These are phyloP conservation scores for Odontocolon sp. DNA, from an alignment of 2,888 invertebrate species.

Conservation along the genomic window DNA sequence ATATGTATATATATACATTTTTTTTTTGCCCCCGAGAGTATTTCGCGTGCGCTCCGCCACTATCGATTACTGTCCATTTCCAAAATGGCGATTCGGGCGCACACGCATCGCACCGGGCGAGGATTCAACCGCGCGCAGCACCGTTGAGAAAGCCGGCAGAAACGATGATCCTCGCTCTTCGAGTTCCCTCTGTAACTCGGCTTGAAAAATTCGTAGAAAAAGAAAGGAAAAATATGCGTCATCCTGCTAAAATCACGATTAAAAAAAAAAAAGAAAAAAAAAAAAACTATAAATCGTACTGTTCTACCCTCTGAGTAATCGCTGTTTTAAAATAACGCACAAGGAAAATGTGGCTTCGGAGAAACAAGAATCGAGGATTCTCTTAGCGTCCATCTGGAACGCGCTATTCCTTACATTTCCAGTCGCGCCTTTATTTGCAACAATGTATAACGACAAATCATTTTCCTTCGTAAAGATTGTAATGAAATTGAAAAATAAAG, in stretches of 20 bases:
- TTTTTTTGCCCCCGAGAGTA: slow-evolving; percentile 51
- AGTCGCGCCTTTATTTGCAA: neutral
- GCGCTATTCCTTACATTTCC: neutral
- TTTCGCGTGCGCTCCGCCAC: slow-evolving; percentile 68
- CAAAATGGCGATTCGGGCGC: slow-evolving; percentile 76
- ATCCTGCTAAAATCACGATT: neutral
- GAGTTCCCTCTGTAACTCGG: neutral
- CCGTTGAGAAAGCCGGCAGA: slow-evolving; percentile 41
- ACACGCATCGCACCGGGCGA: slow-evolving; percentile 51
- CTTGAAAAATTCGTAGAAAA: neutral
- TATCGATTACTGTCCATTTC: slow-evolving; percentile 77
- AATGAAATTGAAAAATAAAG: too few species aligned
- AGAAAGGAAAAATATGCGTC: neutral
- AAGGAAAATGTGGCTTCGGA: too few species aligned
- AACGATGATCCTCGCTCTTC: neutral
- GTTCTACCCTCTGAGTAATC: too few species aligned
- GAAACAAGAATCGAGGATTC: slow-evolving; percentile 1
- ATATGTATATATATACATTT: too few species aligned
- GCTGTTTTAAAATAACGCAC: too few species aligned
- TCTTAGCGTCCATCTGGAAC: neutral
- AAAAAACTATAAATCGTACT: neutral
- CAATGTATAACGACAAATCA: neutral
- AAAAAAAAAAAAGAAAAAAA: neutral
- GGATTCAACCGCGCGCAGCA: slow-evolving; percentile 50
- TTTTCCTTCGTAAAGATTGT: too few species aligned